These are phyloP conservation scores for Eremophila alpestris DNA, from an alignment of 2,797 vertebrate species.

Conservation along the genomic window DNA sequence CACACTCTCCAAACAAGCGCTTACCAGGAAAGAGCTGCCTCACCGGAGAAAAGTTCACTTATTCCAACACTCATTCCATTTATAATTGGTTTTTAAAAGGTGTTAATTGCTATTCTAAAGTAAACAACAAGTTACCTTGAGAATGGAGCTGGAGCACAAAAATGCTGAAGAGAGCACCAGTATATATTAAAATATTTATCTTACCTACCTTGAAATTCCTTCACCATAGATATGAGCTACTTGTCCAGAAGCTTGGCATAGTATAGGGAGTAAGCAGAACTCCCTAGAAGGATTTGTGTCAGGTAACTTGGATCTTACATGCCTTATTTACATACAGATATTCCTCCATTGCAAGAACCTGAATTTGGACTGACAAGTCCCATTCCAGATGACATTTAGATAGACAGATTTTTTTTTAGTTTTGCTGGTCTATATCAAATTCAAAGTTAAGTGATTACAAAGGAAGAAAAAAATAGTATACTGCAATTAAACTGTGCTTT, in stretches of 20 bases:
- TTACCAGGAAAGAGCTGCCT: not conserved
- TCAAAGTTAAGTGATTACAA: not conserved
- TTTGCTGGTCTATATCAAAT: not conserved
- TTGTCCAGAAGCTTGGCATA: not conserved
- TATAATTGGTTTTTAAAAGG: not conserved
- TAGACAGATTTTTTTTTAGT: not conserved
- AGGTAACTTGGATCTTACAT: not conserved
- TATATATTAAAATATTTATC: not conserved
- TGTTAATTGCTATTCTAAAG: not conserved
- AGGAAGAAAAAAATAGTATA: not conserved
- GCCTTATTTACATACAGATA: not conserved
- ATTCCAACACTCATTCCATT: not conserved
- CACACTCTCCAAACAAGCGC: not conserved
- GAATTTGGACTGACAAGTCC: not conserved
- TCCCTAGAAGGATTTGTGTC: not conserved
- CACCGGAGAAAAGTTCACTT: not conserved
- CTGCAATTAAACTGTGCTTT: conserved; percentile 1
- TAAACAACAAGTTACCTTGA: not conserved
- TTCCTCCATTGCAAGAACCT: not conserved
- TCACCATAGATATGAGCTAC: not conserved
- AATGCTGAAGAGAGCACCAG: not conserved
- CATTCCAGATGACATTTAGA: not conserved
- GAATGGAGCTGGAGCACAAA: not conserved
- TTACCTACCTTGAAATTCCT: not conserved
- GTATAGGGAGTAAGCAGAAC: not conserved